These are phyloP conservation scores for Mixornis gularis DNA, from an alignment of 2,113 vertebrate species.

Conservation along the genomic window DNA sequence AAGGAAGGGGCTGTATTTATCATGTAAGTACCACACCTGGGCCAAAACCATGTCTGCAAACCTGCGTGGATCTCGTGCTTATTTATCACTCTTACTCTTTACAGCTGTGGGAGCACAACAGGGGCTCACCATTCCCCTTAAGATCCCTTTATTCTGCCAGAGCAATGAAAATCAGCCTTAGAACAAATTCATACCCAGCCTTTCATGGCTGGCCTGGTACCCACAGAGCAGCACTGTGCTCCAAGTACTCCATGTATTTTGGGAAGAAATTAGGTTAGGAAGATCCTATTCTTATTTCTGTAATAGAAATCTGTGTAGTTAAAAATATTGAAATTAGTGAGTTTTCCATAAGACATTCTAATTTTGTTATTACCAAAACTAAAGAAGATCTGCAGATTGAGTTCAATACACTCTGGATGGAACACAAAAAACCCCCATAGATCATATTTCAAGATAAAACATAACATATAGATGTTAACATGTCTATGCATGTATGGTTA, in stretches of 20 bases:
- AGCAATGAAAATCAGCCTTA: not conserved
- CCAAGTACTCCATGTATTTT: not conserved
- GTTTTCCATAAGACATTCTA: not conserved
- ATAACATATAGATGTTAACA: not conserved
- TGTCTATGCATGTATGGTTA: not conserved
- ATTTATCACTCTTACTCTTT: not conserved
- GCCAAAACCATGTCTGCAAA: not conserved
- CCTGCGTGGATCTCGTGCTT: not conserved
- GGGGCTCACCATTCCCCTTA: not conserved
- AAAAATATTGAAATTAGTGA: not conserved
- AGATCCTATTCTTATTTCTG: not conserved
- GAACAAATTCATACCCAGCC: not conserved
- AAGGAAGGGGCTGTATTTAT: not conserved
- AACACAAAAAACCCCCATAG: accelerated
- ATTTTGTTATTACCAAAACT: not conserved
- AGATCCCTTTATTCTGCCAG: not conserved
- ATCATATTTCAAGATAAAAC: not conserved
- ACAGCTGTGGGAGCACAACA: not conserved
- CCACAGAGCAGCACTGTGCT: not conserved
- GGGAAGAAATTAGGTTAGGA: not conserved
- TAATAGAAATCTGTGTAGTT: not conserved
- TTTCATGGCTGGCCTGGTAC: not conserved
- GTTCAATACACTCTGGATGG: not conserved
- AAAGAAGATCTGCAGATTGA: not conserved
- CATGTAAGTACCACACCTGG: not conserved